phyloP scores from a whole-genome alignment of 2,888 invertebrate genomes.

The Cantharis lateralis region DNA sequence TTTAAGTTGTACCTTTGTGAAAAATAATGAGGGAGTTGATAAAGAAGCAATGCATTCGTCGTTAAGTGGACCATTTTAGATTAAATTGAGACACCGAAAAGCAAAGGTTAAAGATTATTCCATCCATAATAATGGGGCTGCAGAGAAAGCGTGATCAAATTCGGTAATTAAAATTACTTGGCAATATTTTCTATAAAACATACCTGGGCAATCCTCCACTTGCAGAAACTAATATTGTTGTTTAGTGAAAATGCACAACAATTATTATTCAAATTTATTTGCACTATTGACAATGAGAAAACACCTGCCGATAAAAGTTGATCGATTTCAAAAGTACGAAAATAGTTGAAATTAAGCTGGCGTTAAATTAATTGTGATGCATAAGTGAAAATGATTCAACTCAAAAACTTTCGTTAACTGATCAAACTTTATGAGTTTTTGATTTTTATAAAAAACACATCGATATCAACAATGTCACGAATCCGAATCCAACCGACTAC shows the following conservation, averaged over 20 bases:
- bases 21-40: neutral
- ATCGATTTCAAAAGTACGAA: neutral
- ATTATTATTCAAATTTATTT: neutral
- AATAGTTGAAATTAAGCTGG: neutral
- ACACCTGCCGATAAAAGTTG: neutral
- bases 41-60: neutral
- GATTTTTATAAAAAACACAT: neutral
- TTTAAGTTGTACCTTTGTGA: neutral
- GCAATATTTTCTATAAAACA: neutral
- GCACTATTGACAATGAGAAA: neutral
- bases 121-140: neutral
- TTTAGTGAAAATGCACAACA: neutral
- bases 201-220: neutral
- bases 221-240: neutral
- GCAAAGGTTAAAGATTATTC: neutral
- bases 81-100: neutral
- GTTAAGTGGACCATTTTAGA: neutral
- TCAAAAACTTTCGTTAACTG: neutral
- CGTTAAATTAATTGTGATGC: neutral
- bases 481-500: constrained; percentile 11
- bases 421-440: neutral
- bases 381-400: neutral
- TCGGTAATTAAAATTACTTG: neutral
- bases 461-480: constrained; percentile 11
- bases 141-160: neutral